Base-by-base conservation (phyloP, 37 sponge, comb jelly and placozoan species). In the Haliclona indistincta region DNA sequence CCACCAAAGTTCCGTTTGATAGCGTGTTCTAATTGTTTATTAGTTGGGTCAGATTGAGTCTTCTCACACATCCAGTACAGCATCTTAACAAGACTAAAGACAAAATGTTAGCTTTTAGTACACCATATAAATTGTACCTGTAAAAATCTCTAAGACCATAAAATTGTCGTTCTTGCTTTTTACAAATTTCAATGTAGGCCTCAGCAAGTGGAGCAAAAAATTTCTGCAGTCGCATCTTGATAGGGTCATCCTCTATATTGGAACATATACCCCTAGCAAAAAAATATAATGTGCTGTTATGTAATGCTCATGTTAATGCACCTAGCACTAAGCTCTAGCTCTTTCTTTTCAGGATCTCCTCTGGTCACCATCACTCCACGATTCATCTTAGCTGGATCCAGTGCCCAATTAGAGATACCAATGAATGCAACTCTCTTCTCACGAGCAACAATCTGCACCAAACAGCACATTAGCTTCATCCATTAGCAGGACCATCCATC, bases 301-400 rank as follows among this genome's bases (percentile, higher is more conserved):
- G 41, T 22, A 55, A 15, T 64, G 71, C n/a, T n/a, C n/a, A n/a
- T n/a, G n/a, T n/a, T n/a, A n/a, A n/a, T n/a, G 15, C 73, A 67
- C 73, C 38, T 44, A 19, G 97, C 97, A 89, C 90, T 91, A 29
- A 76, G 11, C 5, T 54, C 70, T 25, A 96, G 81, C 43, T 96
- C 93, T 0, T 84, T 54, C 22, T 25, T 43, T 55, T 74, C 80
- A 40, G 97, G 97, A 33, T 83, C 82, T 58, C 90, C 93, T 73
- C 97, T 86, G 32, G 86, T 86, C 13, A 96, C 78, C 87, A 92
- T 92, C 32, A 96, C 86, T 35, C 98, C 98, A 70, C 98, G 54
- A 73, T 97, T 97, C 98, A 97, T 97, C 76, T 97, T 97, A 35
- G 98, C 98, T 35, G 98, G 95, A 71, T 97, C 98, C 34, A 97